Base-by-base conservation (phyloP, 2,888 invertebrate species). In the Parnassius smintheus region DNA sequence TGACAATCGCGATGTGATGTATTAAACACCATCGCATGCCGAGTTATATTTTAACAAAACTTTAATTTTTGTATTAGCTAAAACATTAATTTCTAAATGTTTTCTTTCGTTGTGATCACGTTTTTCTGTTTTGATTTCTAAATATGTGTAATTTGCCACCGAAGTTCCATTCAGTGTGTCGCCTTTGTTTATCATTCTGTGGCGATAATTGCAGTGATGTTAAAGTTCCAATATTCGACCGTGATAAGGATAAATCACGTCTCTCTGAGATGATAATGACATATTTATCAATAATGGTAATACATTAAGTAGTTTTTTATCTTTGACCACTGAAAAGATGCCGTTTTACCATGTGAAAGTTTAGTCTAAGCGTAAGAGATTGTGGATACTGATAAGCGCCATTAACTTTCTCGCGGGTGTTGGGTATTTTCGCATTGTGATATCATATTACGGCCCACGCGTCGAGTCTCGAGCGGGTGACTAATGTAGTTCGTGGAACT, bases 81-180 rank as follows among this genome's bases (percentile, higher is more conserved):
- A 77, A 83, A 80, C 86, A 86, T 88, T 90, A 70, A 83, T 89
- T 90, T 91, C 90, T 91, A 88, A 90, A 91, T 91, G 91, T 90
- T 90, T 88, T 88, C 88, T 85, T 88, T 87, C 78, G 77, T 91
- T 83, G 91, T 88, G 89, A 81, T 80, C 79, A 81, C 80, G 81
- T 91, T 92, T 86, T 86, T 88, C 79, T 80, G 78, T 88, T 90
- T 88, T 91, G 80, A 84, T 91, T 91, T 90, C 91, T 93, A 95
- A 96, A 95, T 94, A 96, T 96, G 96, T 96, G 95, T 95, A 95
- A 95, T 94, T 95, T 96, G 94, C 96, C 96, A 94, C 95, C 95
- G 94, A 96, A 96, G 94, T 96, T 96, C 94, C 96, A 96, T 94
- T 96, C 96, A 94, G 95, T 97, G 93, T 96, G 96, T 95, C 96